Base-by-base conservation (phyloP, 2,113 vertebrate species). In the Echinops telfairi region DNA sequence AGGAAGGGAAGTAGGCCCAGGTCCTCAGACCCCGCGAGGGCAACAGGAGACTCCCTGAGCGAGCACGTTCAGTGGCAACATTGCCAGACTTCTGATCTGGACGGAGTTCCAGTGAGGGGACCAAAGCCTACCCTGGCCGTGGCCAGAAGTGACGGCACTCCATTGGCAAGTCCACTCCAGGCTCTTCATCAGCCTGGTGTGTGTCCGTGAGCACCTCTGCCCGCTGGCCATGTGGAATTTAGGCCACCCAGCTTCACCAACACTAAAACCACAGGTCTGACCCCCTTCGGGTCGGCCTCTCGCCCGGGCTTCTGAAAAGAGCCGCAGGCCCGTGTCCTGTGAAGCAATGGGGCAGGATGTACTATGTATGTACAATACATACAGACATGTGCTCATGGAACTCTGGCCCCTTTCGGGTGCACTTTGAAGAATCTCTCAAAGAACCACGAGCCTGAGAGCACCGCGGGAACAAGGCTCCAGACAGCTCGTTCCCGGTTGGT, bases 71-170 rank as follows among this genome's bases (percentile, higher is more conserved):
- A 40, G 0, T 71, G 60, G 29, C 71, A 11, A 86, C 81, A 40
- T 81, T 93, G 78, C 77, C 79, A 90, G 31, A 40, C 76, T 87
- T 86, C 53, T 93, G 77, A 75, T 86, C 71, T 73, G 58, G 36
- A 78, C 62, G 68, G 53, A 92, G 60, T 19, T 76, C 57, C 20
- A 19, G 19, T 81, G 83, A 58, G 29, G 76, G 81, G 47, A 87
- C 12, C 68, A 66, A 68, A 66, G 36, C 60, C 81, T 93, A 62
- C 17, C 79, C 83, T 86, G 47, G 66, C 71, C 60, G 93, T 92
- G 77, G 80, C 15, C 2, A 16, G 60, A 60, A 36, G 38, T n/a
- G 12, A 90, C 23, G 12, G 47, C n/a, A 79, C n/a, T 70, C 31
- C 1, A 0, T 62, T 75, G 31, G 40, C 83, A 83, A 53, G 47